Evolutionary conservation across 2,113 vertebrate species (phyloP), one percentile per base, ranked within the genome.

Genomic region (Oryzias melastigma): DNA sequence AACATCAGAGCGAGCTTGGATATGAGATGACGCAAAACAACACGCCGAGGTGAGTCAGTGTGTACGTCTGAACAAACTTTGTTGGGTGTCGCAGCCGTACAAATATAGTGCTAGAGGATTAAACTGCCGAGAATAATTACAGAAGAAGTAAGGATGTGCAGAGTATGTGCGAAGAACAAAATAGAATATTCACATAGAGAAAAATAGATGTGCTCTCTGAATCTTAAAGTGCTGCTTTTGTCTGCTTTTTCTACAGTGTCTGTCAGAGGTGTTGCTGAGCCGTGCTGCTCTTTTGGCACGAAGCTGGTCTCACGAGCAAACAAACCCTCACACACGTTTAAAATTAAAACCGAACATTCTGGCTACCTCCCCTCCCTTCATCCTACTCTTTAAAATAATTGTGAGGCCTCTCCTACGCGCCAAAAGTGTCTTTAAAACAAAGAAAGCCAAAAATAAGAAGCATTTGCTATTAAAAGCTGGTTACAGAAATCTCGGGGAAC

Each of bases 191-290:
- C 25, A 25, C 25, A 27, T 4, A 27, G 29, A 2, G 25, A 35
- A 47, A 48, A 14, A 41, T 17, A 22, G 42, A 15, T 12, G 8
- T 20, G 44, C 3, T 15, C 20, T 35, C 61, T 25, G 49, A 17
- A 51, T 45, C 61, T 7, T 52, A 4, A 67, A 51, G 22, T 20
- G 43, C 35, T 7, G 27, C 40, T 58, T 14, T 24, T 45, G 49
- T 62, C 15, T 62, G 58, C 20, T 17, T 68, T 46, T 62, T 53
- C 84, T 73, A 82, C 78, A 80, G 48, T 4, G 4, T 52, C 66
- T 82, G 79, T 80, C 84, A 84, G 62, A 70, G 55, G 19, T 46
- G 57, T 18, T 65, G 70, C 71, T 68, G 67, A 80, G 58, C 57
- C 52, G 45, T 29, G 58, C 49, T 70, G 59, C 64, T 68, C 74